These are phyloP conservation scores for Orthochromis indermauri DNA, from an alignment of 2,113 vertebrate species.

Conservation along the genomic window DNA sequence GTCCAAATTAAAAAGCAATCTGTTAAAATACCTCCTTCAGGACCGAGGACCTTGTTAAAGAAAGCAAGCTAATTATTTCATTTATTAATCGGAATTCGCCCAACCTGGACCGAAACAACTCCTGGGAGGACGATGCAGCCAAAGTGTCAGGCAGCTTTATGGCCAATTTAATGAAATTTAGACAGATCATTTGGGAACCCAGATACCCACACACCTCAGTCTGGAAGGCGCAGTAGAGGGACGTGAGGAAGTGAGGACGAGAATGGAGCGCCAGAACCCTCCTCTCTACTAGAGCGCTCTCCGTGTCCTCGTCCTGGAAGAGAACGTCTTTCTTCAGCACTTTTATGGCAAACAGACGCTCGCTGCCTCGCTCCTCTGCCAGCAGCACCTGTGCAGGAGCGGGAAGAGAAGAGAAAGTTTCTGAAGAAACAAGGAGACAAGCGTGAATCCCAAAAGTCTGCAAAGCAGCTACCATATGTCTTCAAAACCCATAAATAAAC, in stretches of 20 bases:
- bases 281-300: conserved; percentile 89
- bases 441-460: not conserved
- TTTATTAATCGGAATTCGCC: conserved; percentile 37
- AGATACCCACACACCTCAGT: conserved; percentile 70
- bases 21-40: conserved; percentile 39
- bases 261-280: conserved; percentile 79
- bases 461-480: not conserved
- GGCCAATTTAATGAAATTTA: conserved; percentile 22
- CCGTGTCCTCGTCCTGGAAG: conserved; percentile 88
- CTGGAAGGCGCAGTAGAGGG: conserved; percentile 86
- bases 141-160: conserved; percentile 23
- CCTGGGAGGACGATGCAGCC: conserved; percentile 1
- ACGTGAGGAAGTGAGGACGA: conserved; percentile 85
- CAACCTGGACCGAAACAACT: conserved; percentile 15
- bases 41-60: conserved; percentile 51
- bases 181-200: not conserved
- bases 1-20: conserved; percentile 57
- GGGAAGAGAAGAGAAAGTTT: not conserved
- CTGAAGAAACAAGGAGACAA: not conserved
- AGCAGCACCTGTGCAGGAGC: conserved; percentile 76
- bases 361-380: conserved; percentile 80
- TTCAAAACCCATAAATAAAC: not conserved
- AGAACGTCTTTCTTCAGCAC: conserved; percentile 91
- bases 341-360: conserved; percentile 84
- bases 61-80: conserved; percentile 48